Evolutionary conservation across 1,140 invertebrate genomes (phyloP).

Genomic region (Leptoteleia sp.): DNA sequence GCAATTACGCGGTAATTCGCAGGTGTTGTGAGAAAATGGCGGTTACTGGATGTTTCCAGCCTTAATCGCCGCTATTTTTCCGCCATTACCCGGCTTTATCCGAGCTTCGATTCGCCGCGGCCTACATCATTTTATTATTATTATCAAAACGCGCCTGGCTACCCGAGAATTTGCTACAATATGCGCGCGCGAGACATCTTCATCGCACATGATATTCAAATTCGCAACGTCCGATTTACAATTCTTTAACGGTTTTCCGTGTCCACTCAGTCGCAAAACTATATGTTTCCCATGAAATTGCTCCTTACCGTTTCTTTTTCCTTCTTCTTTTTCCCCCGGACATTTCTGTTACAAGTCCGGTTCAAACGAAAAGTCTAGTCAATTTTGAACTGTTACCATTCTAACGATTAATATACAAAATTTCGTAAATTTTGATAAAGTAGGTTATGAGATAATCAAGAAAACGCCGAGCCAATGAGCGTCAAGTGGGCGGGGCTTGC

Average conservation of each 20-base stretch:
- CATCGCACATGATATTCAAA: slow-evolving; percentile 48
- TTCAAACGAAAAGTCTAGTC: too few species aligned
- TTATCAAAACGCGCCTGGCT: slow-evolving; percentile 46
- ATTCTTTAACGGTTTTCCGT: slow-evolving; percentile 17
- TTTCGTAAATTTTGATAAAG: background rate
- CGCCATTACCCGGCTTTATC: slow-evolving; percentile 78
- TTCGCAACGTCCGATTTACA: slow-evolving; percentile 26
- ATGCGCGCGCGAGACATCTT: slow-evolving; percentile 42
- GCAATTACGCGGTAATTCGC: slow-evolving; percentile 81
- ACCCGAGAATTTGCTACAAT: slow-evolving; percentile 47
- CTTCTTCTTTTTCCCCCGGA: too few species aligned
- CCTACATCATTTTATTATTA: slow-evolving; percentile 60
- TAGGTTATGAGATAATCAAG: background rate
- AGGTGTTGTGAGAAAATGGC: slow-evolving; percentile 80
- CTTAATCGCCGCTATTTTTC: slow-evolving; percentile 80
- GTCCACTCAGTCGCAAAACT: slow-evolving; percentile 18
- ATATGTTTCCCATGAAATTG: slow-evolving; percentile 9
- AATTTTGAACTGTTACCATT: background rate
- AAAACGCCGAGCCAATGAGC: slow-evolving; percentile 1
- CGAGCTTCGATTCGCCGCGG: slow-evolving; percentile 64
- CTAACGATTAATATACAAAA: too few species aligned
- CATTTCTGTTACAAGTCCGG: too few species aligned
- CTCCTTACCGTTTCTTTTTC: too few species aligned
- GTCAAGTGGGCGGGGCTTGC: background rate
- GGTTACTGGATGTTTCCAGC: slow-evolving; percentile 77